Evolutionary conservation across 1,140 invertebrate genomes (phyloP).

Genomic region (Ephestia elutella): DNA sequence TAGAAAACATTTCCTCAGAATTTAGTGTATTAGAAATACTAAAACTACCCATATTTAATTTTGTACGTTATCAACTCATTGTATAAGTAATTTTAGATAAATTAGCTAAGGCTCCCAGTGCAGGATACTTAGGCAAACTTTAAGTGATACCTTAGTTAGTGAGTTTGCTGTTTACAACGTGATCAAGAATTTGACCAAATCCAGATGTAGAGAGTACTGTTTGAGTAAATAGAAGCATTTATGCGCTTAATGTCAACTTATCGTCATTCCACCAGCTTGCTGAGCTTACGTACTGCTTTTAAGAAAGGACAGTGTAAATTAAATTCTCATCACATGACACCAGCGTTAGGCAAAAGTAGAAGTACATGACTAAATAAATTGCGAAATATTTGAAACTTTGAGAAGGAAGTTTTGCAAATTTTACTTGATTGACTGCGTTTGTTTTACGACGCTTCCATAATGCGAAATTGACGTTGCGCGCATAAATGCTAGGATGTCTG

Average conservation of each 20-base stretch:
- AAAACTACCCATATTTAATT: slow-evolving; percentile 7
- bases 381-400: too few species aligned
- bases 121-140: slow-evolving; percentile 30
- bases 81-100: slow-evolving; percentile 6
- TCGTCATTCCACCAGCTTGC: slow-evolving; percentile 23
- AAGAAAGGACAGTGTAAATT: too few species aligned
- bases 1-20: background rate
- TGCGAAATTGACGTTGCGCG: background rate
- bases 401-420: too few species aligned
- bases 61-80: slow-evolving; percentile 2
- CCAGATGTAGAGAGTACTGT: slow-evolving; percentile 35
- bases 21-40: background rate
- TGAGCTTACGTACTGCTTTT: too few species aligned
- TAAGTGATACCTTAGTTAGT: slow-evolving; percentile 37
- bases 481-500: slow-evolving; percentile 20
- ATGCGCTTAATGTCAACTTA: background rate
- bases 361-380: too few species aligned
- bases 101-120: background rate
- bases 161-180: slow-evolving; percentile 15
- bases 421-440: background rate
- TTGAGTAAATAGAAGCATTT: slow-evolving; percentile 25
- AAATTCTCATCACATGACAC: background rate
- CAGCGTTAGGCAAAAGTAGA: too few species aligned
- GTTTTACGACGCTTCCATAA: background rate
- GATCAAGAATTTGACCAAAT: slow-evolving; percentile 40